Percentiles rank a stretch among this genome's conserved stretches.
phyloP scores from a whole-genome alignment of 2,888 invertebrate species.

The Drosophila yooni region DNA sequence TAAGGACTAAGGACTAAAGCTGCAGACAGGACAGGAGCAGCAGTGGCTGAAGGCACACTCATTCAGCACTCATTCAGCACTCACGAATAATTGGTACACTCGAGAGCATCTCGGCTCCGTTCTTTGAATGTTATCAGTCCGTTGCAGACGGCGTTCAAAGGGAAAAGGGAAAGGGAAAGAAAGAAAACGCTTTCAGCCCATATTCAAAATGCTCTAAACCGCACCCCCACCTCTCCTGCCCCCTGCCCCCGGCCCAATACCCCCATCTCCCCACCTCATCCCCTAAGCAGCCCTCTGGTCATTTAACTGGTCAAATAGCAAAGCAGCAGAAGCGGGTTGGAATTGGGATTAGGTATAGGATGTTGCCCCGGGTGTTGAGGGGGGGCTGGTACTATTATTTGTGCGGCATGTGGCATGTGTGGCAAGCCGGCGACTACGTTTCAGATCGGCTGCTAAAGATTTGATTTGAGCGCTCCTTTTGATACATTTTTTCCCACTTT shows the following conservation, averaged over 20 bases:
- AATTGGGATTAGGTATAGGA: constrained; percentile 47
- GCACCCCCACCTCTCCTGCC: neutral
- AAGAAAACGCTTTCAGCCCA: constrained; percentile 52
- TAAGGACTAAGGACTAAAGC: neutral
- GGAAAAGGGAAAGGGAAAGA: constrained; percentile 6
- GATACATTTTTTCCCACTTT: constrained; percentile 67
- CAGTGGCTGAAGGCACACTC: constrained; percentile 10
- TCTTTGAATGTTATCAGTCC: constrained; percentile 76
- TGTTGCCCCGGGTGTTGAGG: constrained; percentile 28
- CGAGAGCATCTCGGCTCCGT: constrained; percentile 40
- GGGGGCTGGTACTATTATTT: constrained; percentile 48
- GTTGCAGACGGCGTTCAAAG: constrained; percentile 58
- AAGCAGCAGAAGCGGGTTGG: constrained; percentile 34
- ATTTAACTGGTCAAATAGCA: constrained; percentile 63
- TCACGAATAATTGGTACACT: constrained; percentile 72
- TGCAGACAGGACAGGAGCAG: constrained; percentile 3
- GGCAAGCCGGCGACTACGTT: constrained; percentile 32
- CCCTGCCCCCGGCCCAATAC: neutral
- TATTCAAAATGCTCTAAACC: constrained; percentile 67
- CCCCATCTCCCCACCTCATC: neutral
- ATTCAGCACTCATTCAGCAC: constrained; percentile 45
- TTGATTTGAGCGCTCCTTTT: constrained; percentile 69
- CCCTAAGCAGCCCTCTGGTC: constrained; percentile 44
- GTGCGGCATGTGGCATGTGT: constrained; percentile 35
- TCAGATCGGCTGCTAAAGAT: constrained; percentile 74